phyloP scores from a whole-genome alignment of 2,797 vertebrate genomes.

The Bradypodion pumilum region DNA sequence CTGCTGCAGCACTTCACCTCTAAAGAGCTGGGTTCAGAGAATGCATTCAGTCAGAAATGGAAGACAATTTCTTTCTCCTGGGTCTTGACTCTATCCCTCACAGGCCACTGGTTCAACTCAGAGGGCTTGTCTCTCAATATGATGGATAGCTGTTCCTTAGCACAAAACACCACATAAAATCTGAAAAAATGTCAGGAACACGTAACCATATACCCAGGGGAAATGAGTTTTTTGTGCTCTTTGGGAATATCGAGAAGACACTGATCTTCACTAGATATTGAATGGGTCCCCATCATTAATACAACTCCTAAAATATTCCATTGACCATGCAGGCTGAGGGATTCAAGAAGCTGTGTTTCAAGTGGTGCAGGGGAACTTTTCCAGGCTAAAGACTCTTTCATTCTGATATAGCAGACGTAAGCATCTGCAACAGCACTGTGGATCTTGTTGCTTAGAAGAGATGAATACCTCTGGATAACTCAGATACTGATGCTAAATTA shows the following conservation, averaged over 20 bases:
- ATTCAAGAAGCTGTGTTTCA: no score
- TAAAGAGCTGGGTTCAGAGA: neutral
- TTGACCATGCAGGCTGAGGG: no score
- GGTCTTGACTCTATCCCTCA: neutral
- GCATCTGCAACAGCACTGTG: neutral
- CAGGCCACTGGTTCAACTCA: neutral
- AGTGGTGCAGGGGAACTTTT: no score
- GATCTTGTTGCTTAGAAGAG: neutral
- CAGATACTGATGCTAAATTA: neutral
- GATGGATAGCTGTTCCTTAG: neutral
- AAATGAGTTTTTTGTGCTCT: neutral
- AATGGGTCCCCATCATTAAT: neutral
- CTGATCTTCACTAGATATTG: neutral
- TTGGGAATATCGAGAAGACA: neutral
- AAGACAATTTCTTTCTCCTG: neutral
- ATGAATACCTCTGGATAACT: neutral
- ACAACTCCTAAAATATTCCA: no score
- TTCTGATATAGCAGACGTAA: neutral
- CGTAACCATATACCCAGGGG: neutral
- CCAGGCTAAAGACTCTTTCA: no score
- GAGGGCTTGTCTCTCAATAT: conserved; percentile 8
- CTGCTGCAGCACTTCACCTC: neutral
- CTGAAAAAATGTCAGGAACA: neutral
- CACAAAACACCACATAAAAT: neutral
- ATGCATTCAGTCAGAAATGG: conserved; percentile 2